Evolutionary conservation across 2,797 vertebrate species (phyloP).

Genomic region (Chlorospingus flavigularis): DNA sequence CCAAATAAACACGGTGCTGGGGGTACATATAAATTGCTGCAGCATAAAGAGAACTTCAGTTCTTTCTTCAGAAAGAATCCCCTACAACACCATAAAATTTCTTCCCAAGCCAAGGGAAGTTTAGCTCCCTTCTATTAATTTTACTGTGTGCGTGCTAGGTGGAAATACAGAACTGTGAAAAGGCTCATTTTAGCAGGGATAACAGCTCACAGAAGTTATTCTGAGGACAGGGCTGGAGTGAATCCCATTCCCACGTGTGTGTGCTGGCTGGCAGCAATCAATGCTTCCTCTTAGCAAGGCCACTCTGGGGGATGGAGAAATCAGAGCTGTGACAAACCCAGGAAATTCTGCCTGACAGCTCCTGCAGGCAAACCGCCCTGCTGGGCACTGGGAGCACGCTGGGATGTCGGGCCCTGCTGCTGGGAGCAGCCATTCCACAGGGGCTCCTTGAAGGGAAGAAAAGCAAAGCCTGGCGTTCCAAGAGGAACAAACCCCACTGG

Average conservation of each 20-base stretch:
- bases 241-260: conserved; percentile 10
- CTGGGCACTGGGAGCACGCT: too few species aligned
- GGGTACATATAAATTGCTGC: background rate
- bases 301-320: too few species aligned
- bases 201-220: conserved; percentile 25
- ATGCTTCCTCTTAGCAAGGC: too few species aligned
- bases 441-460: background rate
- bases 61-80: background rate
- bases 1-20: background rate
- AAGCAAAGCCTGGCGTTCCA: background rate
- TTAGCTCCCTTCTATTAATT: background rate
- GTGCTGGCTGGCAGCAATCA: conserved; percentile 1
- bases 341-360: too few species aligned
- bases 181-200: conserved; percentile 16
- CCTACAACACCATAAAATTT: background rate
- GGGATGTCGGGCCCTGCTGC: too few species aligned
- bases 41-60: background rate
- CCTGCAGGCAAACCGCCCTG: too few species aligned
- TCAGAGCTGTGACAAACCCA: too few species aligned
- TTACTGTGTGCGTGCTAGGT: background rate
- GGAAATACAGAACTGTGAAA: conserved; percentile 5
- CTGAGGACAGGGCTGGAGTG: background rate
- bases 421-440: too few species aligned
- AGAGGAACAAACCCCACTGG: background rate
- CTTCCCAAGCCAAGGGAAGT: background rate